A percentile compares a stretch with the other conserved stretches of the same genome.
These are phyloP conservation scores for Meda fulgida DNA, from an alignment of 2,797 vertebrate species.

Conservation along the genomic window DNA sequence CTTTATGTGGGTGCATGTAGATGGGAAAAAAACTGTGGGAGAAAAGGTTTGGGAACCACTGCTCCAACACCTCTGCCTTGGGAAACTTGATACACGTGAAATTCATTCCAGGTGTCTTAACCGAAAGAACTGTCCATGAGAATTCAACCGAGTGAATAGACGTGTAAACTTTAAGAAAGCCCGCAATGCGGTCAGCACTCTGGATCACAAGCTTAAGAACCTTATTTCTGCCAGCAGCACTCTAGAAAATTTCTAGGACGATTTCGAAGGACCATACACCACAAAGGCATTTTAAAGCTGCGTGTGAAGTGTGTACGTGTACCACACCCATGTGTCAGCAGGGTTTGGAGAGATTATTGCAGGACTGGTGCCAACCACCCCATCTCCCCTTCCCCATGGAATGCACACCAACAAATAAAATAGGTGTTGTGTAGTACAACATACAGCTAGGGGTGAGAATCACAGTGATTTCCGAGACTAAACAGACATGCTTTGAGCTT, in stretches of 20 bases:
- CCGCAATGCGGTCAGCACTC: conserved; percentile 6
- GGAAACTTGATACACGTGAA: conserved; percentile 1
- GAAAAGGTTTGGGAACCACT: not conserved
- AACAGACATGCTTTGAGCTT: not conserved
- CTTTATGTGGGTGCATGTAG: not conserved
- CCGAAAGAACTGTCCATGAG: not conserved
- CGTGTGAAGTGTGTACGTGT: conserved; percentile 16
- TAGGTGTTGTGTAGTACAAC: not conserved
- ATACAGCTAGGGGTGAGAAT: conserved; percentile 1
- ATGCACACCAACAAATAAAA: conserved; percentile 13
- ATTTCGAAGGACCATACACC: conserved; percentile 1
- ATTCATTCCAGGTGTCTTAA: conserved; percentile 2
- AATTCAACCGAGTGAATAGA: conserved; percentile 23
- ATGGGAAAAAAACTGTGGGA: no score
- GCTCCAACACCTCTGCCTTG: not conserved
- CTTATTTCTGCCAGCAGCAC: not conserved
- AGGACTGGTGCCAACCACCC: conserved; percentile 24
- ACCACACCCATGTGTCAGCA: conserved; percentile 40
- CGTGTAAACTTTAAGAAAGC: not conserved
- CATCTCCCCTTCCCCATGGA: not conserved
- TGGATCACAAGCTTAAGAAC: not conserved
- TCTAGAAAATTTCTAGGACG: conserved; percentile 7
- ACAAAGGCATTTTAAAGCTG: conserved; percentile 24
- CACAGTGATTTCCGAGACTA: not conserved
- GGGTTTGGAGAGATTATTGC: conserved; percentile 21